Conservation (phyloP, 2,797 vertebrate genomes). For the Sternotherus odoratus region DNA sequence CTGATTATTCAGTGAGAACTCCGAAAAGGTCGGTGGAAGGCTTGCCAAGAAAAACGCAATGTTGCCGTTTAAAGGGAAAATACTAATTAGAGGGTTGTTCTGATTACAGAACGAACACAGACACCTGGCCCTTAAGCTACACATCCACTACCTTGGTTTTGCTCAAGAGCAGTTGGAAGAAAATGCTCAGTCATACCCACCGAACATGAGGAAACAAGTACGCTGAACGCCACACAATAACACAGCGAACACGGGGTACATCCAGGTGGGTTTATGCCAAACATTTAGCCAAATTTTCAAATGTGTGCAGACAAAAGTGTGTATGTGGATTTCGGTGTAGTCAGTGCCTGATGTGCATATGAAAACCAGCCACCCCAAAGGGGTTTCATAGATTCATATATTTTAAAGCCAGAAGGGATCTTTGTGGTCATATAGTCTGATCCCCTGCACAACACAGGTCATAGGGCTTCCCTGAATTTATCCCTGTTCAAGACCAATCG, state of each 20-base stretch:
- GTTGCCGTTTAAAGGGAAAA: background rate
- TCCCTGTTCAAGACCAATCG: fast-evolving
- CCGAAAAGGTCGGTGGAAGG: fast-evolving
- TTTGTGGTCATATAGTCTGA: background rate
- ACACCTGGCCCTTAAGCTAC: background rate
- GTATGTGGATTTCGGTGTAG: background rate
- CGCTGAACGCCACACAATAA: background rate
- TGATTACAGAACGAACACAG: background rate
- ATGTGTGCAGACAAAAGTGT: background rate
- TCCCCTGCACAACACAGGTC: background rate
- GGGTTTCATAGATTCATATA: background rate
- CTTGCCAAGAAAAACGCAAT: background rate
- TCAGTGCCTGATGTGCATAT: background rate
- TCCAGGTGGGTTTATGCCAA: background rate
- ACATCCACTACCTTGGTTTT: background rate
- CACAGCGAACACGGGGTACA: background rate
- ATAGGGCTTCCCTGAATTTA: background rate
- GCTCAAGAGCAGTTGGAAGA: background rate
- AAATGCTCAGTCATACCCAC: background rate
- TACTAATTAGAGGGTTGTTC: fast-evolving
- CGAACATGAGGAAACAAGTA: no score
- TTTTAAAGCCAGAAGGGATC: background rate
- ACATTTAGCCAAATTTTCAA: background rate
- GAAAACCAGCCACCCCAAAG: background rate
- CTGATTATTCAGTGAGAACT: background rate